Evolutionary conservation across 2,888 invertebrate species (phyloP).

Genomic region (Erebia aethiops): DNA sequence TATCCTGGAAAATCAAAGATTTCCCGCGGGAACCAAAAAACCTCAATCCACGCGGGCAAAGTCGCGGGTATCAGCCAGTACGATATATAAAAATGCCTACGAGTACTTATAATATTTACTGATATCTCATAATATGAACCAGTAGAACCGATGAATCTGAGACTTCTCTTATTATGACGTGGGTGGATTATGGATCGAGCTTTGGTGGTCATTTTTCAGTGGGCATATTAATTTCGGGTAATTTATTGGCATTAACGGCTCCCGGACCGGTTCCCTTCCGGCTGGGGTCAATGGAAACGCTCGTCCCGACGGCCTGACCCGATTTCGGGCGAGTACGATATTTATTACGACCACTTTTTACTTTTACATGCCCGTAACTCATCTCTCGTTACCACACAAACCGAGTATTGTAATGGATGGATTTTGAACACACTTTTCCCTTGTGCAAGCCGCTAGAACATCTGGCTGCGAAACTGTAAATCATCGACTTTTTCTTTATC

Average conservation of each 20-base stretch:
- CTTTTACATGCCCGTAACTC: slow-evolving; percentile 35
- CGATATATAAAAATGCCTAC: too few species aligned
- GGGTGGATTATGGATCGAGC: slow-evolving; percentile 32
- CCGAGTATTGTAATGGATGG: neutral
- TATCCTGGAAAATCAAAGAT: too few species aligned
- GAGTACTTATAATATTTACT: too few species aligned
- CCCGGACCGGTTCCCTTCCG: slow-evolving; percentile 39
- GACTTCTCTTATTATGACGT: slow-evolving; percentile 4
- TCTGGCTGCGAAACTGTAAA: neutral
- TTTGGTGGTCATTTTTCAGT: slow-evolving; percentile 49
- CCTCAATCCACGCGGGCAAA: too few species aligned
- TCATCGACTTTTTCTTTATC: too few species aligned
- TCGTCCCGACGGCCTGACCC: slow-evolving; percentile 35
- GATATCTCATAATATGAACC: too few species aligned
- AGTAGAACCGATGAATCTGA: neutral
- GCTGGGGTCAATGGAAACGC: slow-evolving; percentile 39
- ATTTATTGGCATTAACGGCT: slow-evolving; percentile 42
- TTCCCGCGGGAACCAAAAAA: too few species aligned
- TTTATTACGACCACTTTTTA: slow-evolving; percentile 35
- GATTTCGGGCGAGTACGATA: slow-evolving; percentile 31
- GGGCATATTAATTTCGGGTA: slow-evolving; percentile 43
- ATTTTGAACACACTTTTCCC: neutral
- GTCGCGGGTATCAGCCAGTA: too few species aligned
- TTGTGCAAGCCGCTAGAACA: neutral
- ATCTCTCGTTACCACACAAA: slow-evolving; percentile 21